A percentile compares a stretch with the other conserved stretches of the same genome.
phyloP scores from a whole-genome alignment of 2,113 vertebrate genomes.

The Sceloporus undulatus region DNA sequence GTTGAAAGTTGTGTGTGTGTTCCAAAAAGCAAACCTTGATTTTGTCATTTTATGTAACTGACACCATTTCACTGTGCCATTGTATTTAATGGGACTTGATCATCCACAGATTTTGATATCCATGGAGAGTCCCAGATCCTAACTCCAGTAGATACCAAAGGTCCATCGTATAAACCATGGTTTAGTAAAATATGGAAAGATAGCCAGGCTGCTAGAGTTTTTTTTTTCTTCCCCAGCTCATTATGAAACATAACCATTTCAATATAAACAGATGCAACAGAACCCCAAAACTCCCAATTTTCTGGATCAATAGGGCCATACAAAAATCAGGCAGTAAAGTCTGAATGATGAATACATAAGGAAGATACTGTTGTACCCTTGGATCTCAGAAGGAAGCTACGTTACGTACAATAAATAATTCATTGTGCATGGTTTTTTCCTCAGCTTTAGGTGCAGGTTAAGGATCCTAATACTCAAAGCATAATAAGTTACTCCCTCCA shows the following conservation, averaged over 20 bases:
- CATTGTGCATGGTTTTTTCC: slow-evolving; percentile 45
- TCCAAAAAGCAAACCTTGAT: too few species aligned
- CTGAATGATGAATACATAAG: slow-evolving; percentile 62
- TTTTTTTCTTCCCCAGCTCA: too few species aligned
- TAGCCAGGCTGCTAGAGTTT: background rate
- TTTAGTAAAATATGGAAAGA: too few species aligned
- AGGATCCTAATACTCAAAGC: slow-evolving; percentile 48
- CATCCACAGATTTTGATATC: too few species aligned
- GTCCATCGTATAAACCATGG: too few species aligned
- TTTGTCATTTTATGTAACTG: too few species aligned
- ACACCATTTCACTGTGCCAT: too few species aligned
- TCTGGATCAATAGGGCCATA: slow-evolving; percentile 62
- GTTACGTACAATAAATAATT: slow-evolving; percentile 69
- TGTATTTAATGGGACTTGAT: too few species aligned
- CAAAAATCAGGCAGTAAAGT: slow-evolving; percentile 63
- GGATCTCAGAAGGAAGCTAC: slow-evolving; percentile 59
- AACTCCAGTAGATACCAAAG: too few species aligned
- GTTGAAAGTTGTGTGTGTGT: too few species aligned
- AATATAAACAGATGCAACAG: slow-evolving; percentile 5
- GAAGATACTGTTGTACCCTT: slow-evolving; percentile 53
- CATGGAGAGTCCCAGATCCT: too few species aligned
- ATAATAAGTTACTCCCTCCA: slow-evolving; percentile 60
- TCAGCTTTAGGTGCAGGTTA: slow-evolving; percentile 61
- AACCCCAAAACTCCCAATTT: slow-evolving; percentile 33
- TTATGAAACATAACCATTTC: background rate